phyloP scores from a whole-genome alignment of 2,113 vertebrate species.

The Triplophysa dalaica region DNA sequence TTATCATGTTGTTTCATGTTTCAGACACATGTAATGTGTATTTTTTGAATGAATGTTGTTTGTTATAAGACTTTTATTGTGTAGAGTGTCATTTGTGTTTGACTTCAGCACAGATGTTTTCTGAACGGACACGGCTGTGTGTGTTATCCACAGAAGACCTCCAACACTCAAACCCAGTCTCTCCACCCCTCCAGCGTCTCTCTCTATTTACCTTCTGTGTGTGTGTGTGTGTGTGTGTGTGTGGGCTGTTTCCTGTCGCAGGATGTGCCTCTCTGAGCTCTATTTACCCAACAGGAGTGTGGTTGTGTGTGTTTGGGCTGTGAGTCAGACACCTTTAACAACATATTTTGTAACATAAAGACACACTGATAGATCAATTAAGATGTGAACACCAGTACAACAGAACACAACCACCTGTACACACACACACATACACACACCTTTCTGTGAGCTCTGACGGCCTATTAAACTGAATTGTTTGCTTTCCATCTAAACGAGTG shows the following conservation, averaged over 20 bases:
- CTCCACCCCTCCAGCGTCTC: not conserved
- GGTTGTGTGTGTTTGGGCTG: constrained; percentile 16
- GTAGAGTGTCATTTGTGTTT: not conserved
- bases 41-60: no score
- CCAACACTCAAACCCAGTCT: not conserved
- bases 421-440: not conserved
- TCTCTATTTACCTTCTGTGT: constrained; percentile 14
- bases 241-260: constrained; percentile 53
- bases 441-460: no score
- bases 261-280: constrained; percentile 45
- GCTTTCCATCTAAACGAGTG: no score
- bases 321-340: constrained; percentile 38
- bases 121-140: not conserved
- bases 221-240: constrained; percentile 3
- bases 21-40: no score
- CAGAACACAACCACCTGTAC: not conserved
- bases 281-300: constrained; percentile 36
- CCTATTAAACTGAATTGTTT: no score
- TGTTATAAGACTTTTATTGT: no score
- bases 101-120: not conserved
- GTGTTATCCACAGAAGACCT: not conserved
- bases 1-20: no score
- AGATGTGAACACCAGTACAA: not conserved
- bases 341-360: constrained; percentile 17
- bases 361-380: constrained; percentile 22